phyloP scores from a whole-genome alignment of 2,113 vertebrate species.

The Noctilio leporinus region DNA sequence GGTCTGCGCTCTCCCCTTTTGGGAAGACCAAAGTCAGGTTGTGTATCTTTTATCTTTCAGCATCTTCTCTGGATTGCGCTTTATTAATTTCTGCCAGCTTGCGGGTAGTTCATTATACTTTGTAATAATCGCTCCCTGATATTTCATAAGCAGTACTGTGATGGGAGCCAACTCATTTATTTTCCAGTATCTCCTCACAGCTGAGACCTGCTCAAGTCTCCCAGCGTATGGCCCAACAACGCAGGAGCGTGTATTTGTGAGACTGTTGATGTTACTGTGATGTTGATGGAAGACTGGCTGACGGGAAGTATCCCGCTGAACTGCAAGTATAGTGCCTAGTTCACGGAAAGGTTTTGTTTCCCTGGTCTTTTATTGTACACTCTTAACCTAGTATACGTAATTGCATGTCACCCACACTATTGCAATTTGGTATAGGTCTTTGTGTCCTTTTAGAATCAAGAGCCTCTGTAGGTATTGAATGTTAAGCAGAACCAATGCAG shows the following conservation, averaged over 20 bases:
- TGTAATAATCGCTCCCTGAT: background rate
- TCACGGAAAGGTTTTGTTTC: background rate
- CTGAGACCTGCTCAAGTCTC: background rate
- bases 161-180: slow-evolving; percentile 17
- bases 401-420: background rate
- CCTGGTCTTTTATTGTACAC: background rate
- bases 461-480: accelerated
- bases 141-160: slow-evolving; percentile 2
- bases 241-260: background rate
- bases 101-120: background rate
- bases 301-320: too few species aligned
- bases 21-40: background rate
- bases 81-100: slow-evolving; percentile 13
- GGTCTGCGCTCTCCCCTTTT: background rate
- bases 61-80: background rate
- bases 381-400: too few species aligned
- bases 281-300: background rate
- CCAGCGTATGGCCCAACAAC: background rate
- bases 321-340: background rate
- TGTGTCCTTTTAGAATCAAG: background rate
- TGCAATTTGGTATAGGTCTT: background rate
- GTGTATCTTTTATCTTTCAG: background rate
- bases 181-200: background rate
- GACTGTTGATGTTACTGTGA: background rate
- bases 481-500: background rate